A percentile compares a stretch with the other conserved stretches of the same genome.
Evolutionary conservation across 2,797 vertebrate species (phyloP).

Genomic region (Falco peregrinus): DNA sequence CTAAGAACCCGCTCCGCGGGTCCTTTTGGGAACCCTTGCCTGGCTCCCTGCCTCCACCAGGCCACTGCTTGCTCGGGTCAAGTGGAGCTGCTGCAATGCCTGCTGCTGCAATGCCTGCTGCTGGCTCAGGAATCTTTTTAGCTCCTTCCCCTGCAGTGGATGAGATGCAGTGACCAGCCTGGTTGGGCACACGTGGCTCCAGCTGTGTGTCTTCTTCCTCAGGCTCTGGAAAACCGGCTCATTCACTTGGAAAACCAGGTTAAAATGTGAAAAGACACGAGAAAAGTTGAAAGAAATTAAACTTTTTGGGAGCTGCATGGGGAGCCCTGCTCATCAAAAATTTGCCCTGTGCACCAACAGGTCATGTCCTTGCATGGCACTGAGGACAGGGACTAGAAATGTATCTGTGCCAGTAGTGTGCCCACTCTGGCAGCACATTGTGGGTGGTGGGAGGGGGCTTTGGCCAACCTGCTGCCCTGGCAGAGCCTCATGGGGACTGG

Average conservation of each 20-base stretch:
- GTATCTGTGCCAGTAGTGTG: accelerated
- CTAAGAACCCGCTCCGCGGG: neutral
- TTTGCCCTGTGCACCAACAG: neutral
- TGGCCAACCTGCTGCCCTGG: neutral
- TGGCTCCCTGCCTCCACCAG: accelerated
- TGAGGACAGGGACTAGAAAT: neutral
- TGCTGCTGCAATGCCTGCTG: neutral
- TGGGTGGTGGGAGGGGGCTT: neutral
- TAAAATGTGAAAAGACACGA: neutral
- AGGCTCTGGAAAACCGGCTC: neutral
- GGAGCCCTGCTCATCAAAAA: neutral
- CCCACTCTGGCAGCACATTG: neutral
- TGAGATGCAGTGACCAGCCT: neutral
- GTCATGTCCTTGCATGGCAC: accelerated
- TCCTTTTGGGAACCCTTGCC: neutral
- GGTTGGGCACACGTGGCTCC: accelerated
- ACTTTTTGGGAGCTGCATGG: neutral
- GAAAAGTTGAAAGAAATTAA: neutral
- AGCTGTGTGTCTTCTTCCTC: accelerated
- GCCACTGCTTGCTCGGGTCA: neutral
- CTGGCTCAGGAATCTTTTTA: neutral
- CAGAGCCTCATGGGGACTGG: accelerated
- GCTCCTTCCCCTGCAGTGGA: accelerated
- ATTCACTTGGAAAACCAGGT: neutral
- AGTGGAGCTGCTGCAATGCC: neutral